Evolutionary conservation across 2,113 vertebrate species (phyloP).

Genomic region (Thunnus thynnus): DNA sequence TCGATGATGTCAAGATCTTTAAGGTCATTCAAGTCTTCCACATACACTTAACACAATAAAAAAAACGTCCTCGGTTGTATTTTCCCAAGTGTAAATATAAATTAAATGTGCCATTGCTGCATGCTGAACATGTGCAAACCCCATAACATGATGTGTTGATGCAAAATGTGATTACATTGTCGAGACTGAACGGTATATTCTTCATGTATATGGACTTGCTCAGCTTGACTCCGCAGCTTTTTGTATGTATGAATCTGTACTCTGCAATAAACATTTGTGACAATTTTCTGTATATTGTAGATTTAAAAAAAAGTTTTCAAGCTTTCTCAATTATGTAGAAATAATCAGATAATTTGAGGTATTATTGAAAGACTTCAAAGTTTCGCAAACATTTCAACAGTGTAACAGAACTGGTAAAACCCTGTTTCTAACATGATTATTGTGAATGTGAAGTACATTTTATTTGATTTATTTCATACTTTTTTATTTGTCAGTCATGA

Average conservation of each 20-base stretch:
- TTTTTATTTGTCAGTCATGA: no score
- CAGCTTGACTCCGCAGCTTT: constrained; percentile 1
- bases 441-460: background rate
- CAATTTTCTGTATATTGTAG: background rate
- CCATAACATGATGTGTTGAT: background rate
- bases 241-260: constrained; percentile 31
- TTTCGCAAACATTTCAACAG: no score
- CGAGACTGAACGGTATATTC: background rate
- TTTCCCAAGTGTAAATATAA: background rate
- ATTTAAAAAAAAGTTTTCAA: background rate
- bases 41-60: background rate
- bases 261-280: constrained; percentile 51
- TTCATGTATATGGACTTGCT: background rate
- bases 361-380: background rate
- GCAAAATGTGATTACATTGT: constrained; percentile 7
- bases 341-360: background rate
- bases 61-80: background rate
- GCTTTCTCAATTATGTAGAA: background rate
- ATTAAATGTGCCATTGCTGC: constrained; percentile 12
- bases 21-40: constrained; percentile 31
- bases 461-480: no score
- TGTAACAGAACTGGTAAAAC: background rate
- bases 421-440: background rate
- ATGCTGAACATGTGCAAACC: constrained; percentile 9
- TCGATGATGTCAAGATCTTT: constrained; percentile 58